Evolutionary conservation across 2,113 vertebrate species (phyloP).

Genomic region (Oceanodroma tethys): DNA sequence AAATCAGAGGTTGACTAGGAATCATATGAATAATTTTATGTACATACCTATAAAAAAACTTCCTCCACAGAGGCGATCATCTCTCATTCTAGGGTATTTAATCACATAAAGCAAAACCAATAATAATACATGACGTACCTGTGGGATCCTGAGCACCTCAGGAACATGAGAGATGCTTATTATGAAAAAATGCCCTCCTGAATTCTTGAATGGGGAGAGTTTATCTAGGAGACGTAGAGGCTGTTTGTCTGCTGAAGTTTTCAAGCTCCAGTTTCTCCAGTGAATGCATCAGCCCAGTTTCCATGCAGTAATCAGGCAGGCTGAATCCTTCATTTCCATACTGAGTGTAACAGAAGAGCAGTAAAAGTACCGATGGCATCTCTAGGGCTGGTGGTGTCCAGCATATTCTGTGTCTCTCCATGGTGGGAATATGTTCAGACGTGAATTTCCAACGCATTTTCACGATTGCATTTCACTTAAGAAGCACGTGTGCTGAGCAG

Average conservation of each 20-base stretch:
- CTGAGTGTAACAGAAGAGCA: neutral
- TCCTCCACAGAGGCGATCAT: neutral
- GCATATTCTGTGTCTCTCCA: neutral
- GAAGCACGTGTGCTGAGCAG: neutral
- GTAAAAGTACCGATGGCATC: neutral
- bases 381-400: neutral
- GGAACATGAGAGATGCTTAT: neutral
- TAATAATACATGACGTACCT: neutral
- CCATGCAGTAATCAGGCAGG: neutral
- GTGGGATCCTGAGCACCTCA: neutral
- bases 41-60: neutral
- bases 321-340: constrained; percentile 3
- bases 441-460: neutral
- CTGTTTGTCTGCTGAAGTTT: neutral
- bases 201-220: neutral
- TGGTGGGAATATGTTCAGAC: neutral
- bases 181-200: neutral
- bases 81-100: neutral
- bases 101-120: neutral
- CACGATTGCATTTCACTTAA: neutral
- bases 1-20: neutral
- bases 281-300: neutral
- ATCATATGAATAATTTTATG: neutral
- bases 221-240: neutral
- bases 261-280: neutral